Evolutionary conservation across 1,140 invertebrate species (phyloP).

Genomic region (Drosophila ohnishii): DNA sequence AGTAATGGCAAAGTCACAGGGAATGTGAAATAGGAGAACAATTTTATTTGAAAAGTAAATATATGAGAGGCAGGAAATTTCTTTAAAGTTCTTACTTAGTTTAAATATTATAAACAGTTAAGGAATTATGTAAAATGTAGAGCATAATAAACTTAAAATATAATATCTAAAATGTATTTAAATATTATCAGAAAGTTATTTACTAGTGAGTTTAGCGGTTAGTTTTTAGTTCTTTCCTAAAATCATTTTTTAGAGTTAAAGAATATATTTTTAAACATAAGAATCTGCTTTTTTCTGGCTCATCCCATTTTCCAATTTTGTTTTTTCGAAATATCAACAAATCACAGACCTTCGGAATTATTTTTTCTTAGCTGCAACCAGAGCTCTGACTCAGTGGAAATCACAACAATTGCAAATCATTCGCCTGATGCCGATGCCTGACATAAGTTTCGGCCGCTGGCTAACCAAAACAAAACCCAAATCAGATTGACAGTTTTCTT

Average conservation of each 20-base stretch:
- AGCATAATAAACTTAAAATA: too few species aligned
- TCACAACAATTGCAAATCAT: constrained; percentile 50
- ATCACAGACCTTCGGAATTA: constrained; percentile 35
- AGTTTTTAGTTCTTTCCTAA: background rate
- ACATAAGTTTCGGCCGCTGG: constrained; percentile 42
- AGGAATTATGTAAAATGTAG: too few species aligned
- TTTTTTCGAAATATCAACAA: constrained; percentile 2
- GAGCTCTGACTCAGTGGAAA: constrained; percentile 28
- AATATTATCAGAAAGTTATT: background rate
- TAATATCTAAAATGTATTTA: too few species aligned
- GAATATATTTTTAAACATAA: background rate
- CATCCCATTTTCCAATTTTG: background rate
- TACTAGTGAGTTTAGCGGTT: too few species aligned
- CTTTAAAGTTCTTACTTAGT: too few species aligned
- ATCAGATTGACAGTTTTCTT: constrained; percentile 57
- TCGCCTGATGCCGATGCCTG: constrained; percentile 43
- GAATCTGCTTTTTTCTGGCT: background rate
- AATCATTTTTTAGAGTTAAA: background rate
- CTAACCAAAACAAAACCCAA: constrained; percentile 55
- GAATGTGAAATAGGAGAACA: background rate
- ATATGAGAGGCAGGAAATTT: background rate
- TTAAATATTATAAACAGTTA: background rate
- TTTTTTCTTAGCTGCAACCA: constrained; percentile 46
- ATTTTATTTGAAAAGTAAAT: background rate
- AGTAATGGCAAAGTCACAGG: constrained; percentile 11